These are phyloP conservation scores for Dasypus novemcinctus DNA, from an alignment of 2,113 vertebrate species.

Conservation along the genomic window DNA sequence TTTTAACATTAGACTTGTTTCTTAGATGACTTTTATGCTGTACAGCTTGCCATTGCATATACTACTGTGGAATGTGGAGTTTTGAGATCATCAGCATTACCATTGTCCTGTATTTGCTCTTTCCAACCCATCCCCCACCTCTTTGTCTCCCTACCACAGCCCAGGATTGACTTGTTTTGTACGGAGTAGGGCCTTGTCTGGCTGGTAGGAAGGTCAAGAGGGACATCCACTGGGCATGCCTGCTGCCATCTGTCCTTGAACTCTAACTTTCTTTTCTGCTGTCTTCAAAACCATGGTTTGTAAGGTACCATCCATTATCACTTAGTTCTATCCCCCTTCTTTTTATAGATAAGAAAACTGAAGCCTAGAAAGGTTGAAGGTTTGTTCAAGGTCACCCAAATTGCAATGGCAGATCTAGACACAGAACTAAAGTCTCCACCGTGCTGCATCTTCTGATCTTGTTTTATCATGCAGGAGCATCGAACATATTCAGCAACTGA, in stretches of 20 bases:
- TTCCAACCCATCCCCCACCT: background rate
- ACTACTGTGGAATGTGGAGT: background rate
- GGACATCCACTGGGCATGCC: background rate
- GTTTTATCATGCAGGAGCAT: background rate
- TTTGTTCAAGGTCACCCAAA: background rate
- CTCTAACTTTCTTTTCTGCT: background rate
- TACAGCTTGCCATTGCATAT: too few species aligned
- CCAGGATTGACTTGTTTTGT: background rate
- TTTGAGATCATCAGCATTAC: background rate
- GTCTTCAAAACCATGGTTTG: background rate
- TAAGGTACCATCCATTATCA: background rate
- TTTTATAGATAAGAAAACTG: background rate
- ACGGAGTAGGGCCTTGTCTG: background rate
- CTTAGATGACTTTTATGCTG: background rate
- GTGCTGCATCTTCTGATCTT: background rate
- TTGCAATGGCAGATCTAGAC: background rate
- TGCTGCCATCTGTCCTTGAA: background rate
- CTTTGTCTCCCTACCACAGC: accelerated
- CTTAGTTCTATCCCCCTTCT: background rate
- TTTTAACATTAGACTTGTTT: background rate
- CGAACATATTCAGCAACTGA: background rate
- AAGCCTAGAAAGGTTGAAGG: background rate
- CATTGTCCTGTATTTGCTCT: background rate
- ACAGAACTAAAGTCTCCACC: accelerated
- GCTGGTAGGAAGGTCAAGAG: background rate